phyloP scores from a whole-genome alignment of 1,140 invertebrate species.

The Micrasema longulum region DNA sequence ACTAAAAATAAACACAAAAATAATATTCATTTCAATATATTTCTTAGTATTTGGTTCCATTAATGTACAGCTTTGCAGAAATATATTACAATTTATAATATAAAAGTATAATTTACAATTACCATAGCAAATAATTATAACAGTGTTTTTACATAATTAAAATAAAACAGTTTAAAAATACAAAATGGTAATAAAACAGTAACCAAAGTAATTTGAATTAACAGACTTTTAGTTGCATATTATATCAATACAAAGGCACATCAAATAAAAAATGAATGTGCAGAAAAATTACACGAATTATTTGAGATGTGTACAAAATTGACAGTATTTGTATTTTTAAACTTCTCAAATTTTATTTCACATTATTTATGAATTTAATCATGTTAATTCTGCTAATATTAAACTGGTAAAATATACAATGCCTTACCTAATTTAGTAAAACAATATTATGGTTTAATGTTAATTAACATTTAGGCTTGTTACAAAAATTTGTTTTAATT shows the following conservation, averaged over 20 bases:
- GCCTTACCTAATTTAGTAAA: too few relatives aligned
- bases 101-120: slow-evolving; percentile 23
- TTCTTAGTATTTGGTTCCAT: slow-evolving; percentile 32
- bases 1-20: background rate
- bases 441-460: too few relatives aligned
- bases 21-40: slow-evolving; percentile 31
- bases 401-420: too few relatives aligned
- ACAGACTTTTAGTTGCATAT: slow-evolving; percentile 2
- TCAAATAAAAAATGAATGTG: slow-evolving; percentile 1
- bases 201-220: background rate
- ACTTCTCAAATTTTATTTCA: too few relatives aligned
- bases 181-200: slow-evolving; percentile 1
- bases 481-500: too few relatives aligned
- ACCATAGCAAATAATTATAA: slow-evolving; percentile 1
- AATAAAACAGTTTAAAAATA: slow-evolving; percentile 4
- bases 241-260: slow-evolving; percentile 25
- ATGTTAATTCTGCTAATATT: too few relatives aligned
- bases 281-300: too few relatives aligned
- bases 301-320: too few relatives aligned
- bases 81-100: slow-evolving; percentile 36
- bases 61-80: slow-evolving; percentile 34
- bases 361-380: too few relatives aligned
- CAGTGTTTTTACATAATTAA: slow-evolving; percentile 1
- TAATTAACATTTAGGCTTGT: too few relatives aligned
- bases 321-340: too few relatives aligned